Evolutionary conservation across 2,888 invertebrate genomes (phyloP), one percentile per base, ranked within the genome.

Genomic region (Galeopsomyia nigrocyanea): DNA sequence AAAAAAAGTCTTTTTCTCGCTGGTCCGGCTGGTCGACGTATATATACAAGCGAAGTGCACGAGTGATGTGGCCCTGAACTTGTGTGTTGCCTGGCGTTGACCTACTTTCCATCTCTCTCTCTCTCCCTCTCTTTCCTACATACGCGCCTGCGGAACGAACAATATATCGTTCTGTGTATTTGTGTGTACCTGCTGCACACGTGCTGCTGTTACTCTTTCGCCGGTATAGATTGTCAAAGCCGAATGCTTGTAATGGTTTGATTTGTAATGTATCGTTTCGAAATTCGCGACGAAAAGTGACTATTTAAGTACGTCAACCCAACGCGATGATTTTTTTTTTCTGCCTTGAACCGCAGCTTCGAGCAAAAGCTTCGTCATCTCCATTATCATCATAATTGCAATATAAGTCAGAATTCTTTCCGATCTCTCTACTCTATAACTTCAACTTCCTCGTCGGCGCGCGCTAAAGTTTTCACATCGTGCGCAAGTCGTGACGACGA

Each of bases 61-160:
- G 39, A 39, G 39, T 39, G 31, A 7, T 5, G 39, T 39, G 39
- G 10, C 39, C 39, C 39, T 39, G 39, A 39, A 39, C 39, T 39
- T 39, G 39, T 39, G 39, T 39, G 26, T 26, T 26, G 7, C 10
- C 39, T 39, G 39, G 39, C 39, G 39, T 39, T 39, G 39, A 39
- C 39, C 39, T 10, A 39, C 39, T 39, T 39, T 39, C 39, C 39
- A 39, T 39, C 13, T 39, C 39, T 39, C 13, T 39, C 39, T 39
- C 39, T 39, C 39, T 39, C 39, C 21, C 56, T 17, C 14, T 51
- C 26, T 47, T 49, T 47, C 65, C 63, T 73, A 55, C 70, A 67
- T 76, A 71, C 71, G 73, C 71, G 68, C 70, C 67, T 65, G 68
- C 73, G 71, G 66, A 75, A 70, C 75, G 64, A 77, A 77, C 75